Conservation (phyloP, 2,113 vertebrate species). For the Tychaedon coryphoeus region DNA sequence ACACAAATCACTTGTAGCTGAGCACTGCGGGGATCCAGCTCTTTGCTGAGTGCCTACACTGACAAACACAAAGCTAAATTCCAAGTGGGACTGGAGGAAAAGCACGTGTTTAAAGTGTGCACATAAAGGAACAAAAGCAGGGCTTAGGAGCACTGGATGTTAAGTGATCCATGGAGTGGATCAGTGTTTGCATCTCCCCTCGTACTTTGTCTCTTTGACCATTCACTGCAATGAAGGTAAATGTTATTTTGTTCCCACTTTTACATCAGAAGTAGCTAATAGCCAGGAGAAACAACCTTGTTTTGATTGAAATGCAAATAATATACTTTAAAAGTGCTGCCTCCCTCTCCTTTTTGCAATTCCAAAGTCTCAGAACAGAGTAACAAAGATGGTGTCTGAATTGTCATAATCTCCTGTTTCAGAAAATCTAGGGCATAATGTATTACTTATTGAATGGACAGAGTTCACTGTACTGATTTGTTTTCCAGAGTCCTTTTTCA, state of each 20-base stretch:
- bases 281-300: background rate
- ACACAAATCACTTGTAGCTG: background rate
- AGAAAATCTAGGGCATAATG: background rate
- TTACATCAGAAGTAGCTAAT: background rate
- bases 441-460: background rate
- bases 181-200: background rate
- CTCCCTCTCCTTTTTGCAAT: background rate
- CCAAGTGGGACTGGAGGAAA: background rate
- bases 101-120: fast-evolving
- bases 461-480: background rate
- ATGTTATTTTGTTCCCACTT: background rate
- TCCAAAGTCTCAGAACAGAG: background rate
- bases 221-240: background rate
- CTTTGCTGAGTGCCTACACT: background rate
- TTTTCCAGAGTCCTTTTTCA: background rate
- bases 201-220: background rate
- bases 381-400: background rate
- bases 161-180: background rate
- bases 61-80: background rate
- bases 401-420: background rate
- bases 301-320: background rate
- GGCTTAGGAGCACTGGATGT: background rate
- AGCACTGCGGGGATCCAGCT: background rate
- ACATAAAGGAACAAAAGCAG: background rate
- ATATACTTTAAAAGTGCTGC: background rate